These are phyloP conservation scores for Loxodonta africana DNA, from an alignment of 2,113 vertebrate species.

Conservation along the genomic window DNA sequence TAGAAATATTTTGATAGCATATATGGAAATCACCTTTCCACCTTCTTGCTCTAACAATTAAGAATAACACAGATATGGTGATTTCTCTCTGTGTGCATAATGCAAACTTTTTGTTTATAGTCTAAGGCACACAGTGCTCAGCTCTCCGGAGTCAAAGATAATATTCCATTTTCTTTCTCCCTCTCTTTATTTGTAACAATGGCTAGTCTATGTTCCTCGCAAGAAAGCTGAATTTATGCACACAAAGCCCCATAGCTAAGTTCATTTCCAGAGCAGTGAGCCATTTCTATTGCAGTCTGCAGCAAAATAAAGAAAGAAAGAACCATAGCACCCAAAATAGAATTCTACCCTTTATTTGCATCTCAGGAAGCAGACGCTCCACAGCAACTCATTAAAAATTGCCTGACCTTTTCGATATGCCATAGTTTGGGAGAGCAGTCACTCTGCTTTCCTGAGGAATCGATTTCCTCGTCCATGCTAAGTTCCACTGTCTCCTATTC, in stretches of 20 bases:
- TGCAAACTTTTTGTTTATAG: conserved; percentile 3
- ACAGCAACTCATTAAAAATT: background rate
- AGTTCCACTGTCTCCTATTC: background rate
- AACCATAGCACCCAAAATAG: background rate
- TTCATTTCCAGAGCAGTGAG: background rate
- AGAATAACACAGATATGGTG: background rate
- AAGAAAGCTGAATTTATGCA: background rate
- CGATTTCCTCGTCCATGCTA: background rate
- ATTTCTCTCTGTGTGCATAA: conserved; percentile 29
- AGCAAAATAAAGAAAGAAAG: background rate
- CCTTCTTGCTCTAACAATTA: background rate
- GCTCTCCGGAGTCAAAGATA: background rate
- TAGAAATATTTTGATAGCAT: background rate
- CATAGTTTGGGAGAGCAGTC: background rate
- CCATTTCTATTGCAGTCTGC: conserved; percentile 9
- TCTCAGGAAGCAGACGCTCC: background rate
- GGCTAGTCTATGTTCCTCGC: background rate
- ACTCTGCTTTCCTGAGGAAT: background rate
- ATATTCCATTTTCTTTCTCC: background rate
- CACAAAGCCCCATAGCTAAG: background rate
- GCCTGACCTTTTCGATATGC: background rate
- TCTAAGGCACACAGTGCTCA: background rate
- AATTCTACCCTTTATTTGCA: background rate
- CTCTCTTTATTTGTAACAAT: background rate
- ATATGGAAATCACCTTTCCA: background rate